Base-by-base conservation (phyloP, 1,140 invertebrate species). In the Whitmania pigra region DNA sequence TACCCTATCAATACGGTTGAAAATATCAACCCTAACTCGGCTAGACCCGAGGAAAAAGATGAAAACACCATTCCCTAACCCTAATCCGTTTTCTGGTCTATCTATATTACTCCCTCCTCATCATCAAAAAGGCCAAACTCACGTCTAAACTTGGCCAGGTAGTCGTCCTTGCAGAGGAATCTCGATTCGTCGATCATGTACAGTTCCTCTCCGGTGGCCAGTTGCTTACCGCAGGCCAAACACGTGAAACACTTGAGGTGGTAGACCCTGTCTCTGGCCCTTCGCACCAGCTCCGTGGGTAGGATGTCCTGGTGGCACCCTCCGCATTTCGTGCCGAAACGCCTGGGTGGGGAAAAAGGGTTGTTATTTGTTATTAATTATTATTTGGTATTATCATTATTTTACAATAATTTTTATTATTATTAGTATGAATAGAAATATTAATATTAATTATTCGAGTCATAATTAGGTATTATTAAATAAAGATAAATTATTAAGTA, bases 221-320 rank as follows among this genome's bases (percentile, higher is more conserved):
- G 85, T 82, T 98, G 96, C 36, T 94, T 86, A 76, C 95, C 94
- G 82, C 96, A 99, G 57, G 91, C 89, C 80, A 97, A 92, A 80
- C 96, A 99, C 7, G 94, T 92, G 83, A 99, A 99, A 84, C 96
- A 99, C 6, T 95, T 95, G 79, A 99, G 84, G 82, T 99, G 96
- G 83, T 97, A 99, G 22, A 98, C 91, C 79, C 92, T 88, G 76
- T 94, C 90, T 63, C 91, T 85, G 11, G 95, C 94, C 80, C 93
- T 88, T 72, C 95, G 85, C 74, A 99, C 94, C 95, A 96, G 99
- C 83, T 98, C 95, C 20, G 91, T 90, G 0, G 94, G 87, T 15
- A 91, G 90, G 77, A 99, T 95, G 74, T 88, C 88, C 69, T 94
- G 88, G 73, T 88, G 88, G 81, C 96, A 99, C 81, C 95, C 95